Evolutionary conservation across 2,888 invertebrate genomes (phyloP), one percentile per base, ranked within the genome.

Genomic region (Andrena trimmerana): DNA sequence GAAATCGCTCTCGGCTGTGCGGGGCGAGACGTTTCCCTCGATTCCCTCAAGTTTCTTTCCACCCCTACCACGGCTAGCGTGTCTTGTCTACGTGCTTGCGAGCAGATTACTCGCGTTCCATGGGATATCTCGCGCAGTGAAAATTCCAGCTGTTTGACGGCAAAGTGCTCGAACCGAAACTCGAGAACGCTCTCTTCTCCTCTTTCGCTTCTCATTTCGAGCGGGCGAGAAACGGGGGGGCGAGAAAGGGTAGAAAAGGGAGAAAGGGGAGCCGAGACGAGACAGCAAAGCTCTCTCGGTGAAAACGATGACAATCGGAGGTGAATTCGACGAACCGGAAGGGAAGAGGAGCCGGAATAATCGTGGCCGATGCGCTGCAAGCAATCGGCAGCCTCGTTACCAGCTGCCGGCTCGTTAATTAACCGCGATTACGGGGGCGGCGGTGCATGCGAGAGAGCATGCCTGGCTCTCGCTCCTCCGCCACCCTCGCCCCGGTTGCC

Each of bases 331-430:
- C 88, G 90, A 89, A 87, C 90, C 88, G 90, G 85, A 91, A 91
- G 86, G 71, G 84, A 82, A 81, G 74, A 85, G 84, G 87, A 82
- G 86, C 86, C 88, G 89, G 90, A 90, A 90, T 91, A 92, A 91
- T 91, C 91, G 90, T 78, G 90, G 90, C 86, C 86, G 90, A 89
- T 86, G 88, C 78, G 86, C 89, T 88, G 88, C 87, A 81, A 86
- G 90, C 91, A 90, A 92, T 92, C 92, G 91, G 91, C 90, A 90
- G 91, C 85, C 91, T 92, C 91, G 92, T 92, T 92, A 92, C 90
- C 89, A 88, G 81, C 81, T 83, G 72, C 84, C 76, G 86, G 89
- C 88, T 91, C 90, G 91, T 92, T 92, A 92, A 92, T 92, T 91
- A 92, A 92, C 92, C 90, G 88, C 92, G 90, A 92, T 92, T 92